These are phyloP conservation scores for Chroicocephalus ridibundus DNA, from an alignment of 2,113 vertebrate genomes.

Conservation along the genomic window DNA sequence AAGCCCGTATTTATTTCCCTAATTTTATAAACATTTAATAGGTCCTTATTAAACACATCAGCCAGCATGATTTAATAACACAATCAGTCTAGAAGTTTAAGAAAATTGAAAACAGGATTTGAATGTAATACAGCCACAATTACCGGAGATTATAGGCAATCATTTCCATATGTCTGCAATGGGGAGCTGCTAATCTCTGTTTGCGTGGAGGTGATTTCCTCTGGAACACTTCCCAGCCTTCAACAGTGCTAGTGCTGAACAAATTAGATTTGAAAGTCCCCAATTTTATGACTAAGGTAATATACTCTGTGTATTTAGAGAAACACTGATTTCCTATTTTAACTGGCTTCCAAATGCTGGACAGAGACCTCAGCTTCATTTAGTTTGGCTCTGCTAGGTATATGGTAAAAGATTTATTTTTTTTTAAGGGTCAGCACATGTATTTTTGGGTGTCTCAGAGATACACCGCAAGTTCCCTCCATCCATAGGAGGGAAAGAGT, in stretches of 20 bases:
- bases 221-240: conserved; percentile 87
- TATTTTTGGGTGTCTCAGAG: conserved; percentile 55
- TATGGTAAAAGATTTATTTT: conserved; percentile 36
- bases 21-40: conserved; percentile 92
- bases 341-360: conserved; percentile 76
- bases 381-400: conserved; percentile 70
- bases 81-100: conserved; percentile 95
- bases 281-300: conserved; percentile 86
- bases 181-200: conserved; percentile 94
- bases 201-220: conserved; percentile 93
- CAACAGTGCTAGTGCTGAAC: conserved; percentile 81
- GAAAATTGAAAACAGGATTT: conserved; percentile 95
- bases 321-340: conserved; percentile 81
- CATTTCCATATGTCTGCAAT: conserved; percentile 96
- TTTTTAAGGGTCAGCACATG: conserved; percentile 66
- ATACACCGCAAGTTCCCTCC: conserved; percentile 44
- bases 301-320: conserved; percentile 82
- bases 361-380: conserved; percentile 81
- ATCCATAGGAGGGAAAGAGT: conserved; percentile 36
- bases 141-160: conserved; percentile 96
- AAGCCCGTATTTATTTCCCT: conserved; percentile 84
- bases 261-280: conserved; percentile 88
- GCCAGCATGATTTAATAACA: conserved; percentile 97
- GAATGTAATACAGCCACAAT: conserved; percentile 95
- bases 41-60: conserved; percentile 92